A percentile compares a stretch with the other conserved stretches of the same genome.
Evolutionary conservation across 2,797 vertebrate species (phyloP).

Genomic region (Agapornis canus): DNA sequence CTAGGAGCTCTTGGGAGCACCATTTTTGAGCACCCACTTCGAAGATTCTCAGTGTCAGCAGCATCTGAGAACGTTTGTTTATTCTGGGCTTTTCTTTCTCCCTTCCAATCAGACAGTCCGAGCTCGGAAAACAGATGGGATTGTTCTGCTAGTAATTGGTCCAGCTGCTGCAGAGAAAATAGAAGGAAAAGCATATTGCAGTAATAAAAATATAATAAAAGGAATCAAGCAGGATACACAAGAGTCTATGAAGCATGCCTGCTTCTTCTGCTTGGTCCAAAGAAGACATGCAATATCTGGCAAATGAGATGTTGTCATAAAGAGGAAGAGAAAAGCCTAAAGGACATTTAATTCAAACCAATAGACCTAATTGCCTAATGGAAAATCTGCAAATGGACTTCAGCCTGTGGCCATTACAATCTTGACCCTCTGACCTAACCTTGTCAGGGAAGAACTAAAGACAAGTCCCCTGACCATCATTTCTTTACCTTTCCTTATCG

Average conservation of each 20-base stretch:
- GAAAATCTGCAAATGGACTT: neutral
- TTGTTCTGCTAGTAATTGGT: conserved; percentile 63
- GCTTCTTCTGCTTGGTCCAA: neutral
- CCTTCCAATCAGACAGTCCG: conserved; percentile 35
- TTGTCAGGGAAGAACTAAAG: neutral
- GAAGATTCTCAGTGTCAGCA: neutral
- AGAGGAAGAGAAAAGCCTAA: neutral
- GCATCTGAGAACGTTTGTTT: neutral
- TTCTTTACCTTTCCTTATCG: neutral
- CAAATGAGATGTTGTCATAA: neutral
- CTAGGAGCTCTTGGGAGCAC: neutral
- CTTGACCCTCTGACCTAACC: neutral
- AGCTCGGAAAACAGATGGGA: conserved; percentile 43
- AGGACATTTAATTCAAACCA: neutral
- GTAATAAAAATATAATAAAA: conserved; percentile 59
- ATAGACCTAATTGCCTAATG: neutral
- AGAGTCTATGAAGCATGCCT: conserved; percentile 28
- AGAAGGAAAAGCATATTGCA: conserved; percentile 7
- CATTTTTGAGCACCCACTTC: neutral
- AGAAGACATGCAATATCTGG: neutral
- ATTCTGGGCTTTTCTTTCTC: conserved; percentile 10
- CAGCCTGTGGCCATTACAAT: neutral
- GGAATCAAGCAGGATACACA: conserved; percentile 18
- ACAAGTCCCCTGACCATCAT: neutral
- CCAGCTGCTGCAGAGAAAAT: conserved; percentile 70